Base-by-base conservation (phyloP, 2,888 invertebrate genomes). In the Poecilus cupreus region DNA sequence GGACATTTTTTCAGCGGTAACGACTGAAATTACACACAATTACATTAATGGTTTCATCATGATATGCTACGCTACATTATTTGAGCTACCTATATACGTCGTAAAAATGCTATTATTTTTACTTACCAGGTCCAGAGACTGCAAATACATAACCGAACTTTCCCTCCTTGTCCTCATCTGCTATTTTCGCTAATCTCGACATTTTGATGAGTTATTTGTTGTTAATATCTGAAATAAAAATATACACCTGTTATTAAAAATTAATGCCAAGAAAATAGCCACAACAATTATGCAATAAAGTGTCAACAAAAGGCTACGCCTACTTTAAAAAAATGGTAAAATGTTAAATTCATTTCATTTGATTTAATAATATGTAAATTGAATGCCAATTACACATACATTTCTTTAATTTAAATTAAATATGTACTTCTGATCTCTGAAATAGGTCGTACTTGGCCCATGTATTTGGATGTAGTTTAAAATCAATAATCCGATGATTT, bases 1-100 rank as follows among this genome's bases (percentile, higher is more conserved):
- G 82, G 98, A 94, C 99, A 99, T 99, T 89, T 96, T 96, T 90
- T 99, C 98, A 84, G 99, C 99, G 83, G 98, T 99, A 72, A 99
- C 99, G 90, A 99, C 99, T 98, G 88, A 82, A 89, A 82, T 68
- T 8, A 46, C 13, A 60, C n/a, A 32, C 5, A 13, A 32, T 16
- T 32, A 2, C 13, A 13, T 60, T 54, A 4, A n/a, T n/a, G n/a
- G n/a, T n/a, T n/a, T n/a, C n/a, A n/a, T n/a, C n/a, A n/a, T n/a
- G n/a, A n/a, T n/a, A n/a, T n/a, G n/a, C n/a, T n/a, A n/a, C n/a
- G n/a, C n/a, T n/a, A n/a, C n/a, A n/a, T n/a, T n/a, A n/a, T n/a
- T n/a, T n/a, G n/a, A n/a, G n/a, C n/a, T n/a, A n/a, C n/a, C n/a
- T 24, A 60, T 22, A 24, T n/a, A 60, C 24, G 13, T 13, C 1